Conservation (phyloP, 1,140 invertebrate species). For the Drosophila quadrilineata region DNA sequence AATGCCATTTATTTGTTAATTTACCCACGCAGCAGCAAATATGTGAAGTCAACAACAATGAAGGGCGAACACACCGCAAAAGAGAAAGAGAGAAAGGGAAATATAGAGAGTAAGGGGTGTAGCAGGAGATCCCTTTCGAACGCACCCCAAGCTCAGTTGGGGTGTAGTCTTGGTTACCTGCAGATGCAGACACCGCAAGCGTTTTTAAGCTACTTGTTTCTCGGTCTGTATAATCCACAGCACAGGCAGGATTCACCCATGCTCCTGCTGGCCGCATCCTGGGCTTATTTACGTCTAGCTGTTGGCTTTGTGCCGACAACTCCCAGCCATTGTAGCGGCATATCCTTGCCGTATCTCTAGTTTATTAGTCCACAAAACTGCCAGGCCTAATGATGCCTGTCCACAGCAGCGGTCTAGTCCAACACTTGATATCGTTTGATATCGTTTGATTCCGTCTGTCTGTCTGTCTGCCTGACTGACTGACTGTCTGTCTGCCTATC, state of each 20-base stretch:
- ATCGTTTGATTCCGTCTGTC: constrained; percentile 45
- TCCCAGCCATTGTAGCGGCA: not conserved
- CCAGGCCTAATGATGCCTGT: constrained; percentile 65
- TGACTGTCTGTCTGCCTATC: constrained; percentile 3
- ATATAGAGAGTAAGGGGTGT: too few relatives aligned
- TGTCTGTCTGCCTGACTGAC: constrained; percentile 2
- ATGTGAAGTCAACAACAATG: constrained; percentile 68
- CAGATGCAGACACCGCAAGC: constrained; percentile 23
- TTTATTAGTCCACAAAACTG: constrained; percentile 65
- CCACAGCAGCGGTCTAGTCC: constrained; percentile 43
- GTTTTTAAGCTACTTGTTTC: constrained; percentile 76
- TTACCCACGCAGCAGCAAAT: constrained; percentile 73
- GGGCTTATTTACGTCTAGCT: constrained; percentile 44
- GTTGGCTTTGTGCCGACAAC: constrained; percentile 6
- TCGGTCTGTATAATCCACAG: constrained; percentile 70
- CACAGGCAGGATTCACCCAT: constrained; percentile 30
- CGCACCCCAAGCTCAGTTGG: not conserved
- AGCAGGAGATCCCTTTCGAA: not conserved
- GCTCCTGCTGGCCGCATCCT: too few relatives aligned
- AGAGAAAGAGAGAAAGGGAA: too few relatives aligned
- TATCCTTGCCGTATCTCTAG: constrained; percentile 27
- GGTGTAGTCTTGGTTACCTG: constrained; percentile 57
- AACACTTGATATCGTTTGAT: constrained; percentile 16
- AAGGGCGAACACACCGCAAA: too few relatives aligned
- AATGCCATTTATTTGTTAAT: constrained; percentile 79